Percentiles rank a stretch among this genome's conserved stretches.
Evolutionary conservation across 2,113 vertebrate genomes (phyloP).

Genomic region (Emberiza fucata): DNA sequence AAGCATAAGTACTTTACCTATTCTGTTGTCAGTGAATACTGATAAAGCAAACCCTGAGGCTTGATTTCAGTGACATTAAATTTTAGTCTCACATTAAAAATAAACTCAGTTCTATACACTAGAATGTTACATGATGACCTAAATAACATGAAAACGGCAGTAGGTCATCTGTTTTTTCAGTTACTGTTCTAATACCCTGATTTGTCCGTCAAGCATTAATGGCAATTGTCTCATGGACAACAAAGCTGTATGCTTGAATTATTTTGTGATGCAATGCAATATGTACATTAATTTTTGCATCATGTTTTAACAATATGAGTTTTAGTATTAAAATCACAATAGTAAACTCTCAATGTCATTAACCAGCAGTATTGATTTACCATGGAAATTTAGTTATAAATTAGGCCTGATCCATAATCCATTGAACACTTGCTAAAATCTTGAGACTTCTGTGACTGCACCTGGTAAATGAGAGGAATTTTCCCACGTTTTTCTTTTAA

Average conservation of each 20-base stretch:
- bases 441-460: neutral
- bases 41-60: neutral
- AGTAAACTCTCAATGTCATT: constrained; percentile 47
- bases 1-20: neutral
- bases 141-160: constrained; percentile 54
- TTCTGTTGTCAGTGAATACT: neutral
- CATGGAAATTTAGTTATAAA: neutral
- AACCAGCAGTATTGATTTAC: constrained; percentile 29
- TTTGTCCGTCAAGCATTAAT: constrained; percentile 64
- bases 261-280: constrained; percentile 51
- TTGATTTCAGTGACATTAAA: constrained; percentile 39
- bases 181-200: constrained; percentile 32
- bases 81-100: constrained; percentile 54
- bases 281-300: constrained; percentile 35
- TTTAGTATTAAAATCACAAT: constrained; percentile 56
- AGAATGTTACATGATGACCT: constrained; percentile 34
- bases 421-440: neutral
- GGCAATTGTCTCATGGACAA: constrained; percentile 55
- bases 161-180: constrained; percentile 9
- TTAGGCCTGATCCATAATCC: neutral
- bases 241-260: constrained; percentile 56
- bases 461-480: neutral
- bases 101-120: constrained; percentile 50
- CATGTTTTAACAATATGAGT: constrained; percentile 46
- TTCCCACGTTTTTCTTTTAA: neutral